phyloP scores from a whole-genome alignment of 2,888 invertebrate genomes.

The Proisotoma minuta region DNA sequence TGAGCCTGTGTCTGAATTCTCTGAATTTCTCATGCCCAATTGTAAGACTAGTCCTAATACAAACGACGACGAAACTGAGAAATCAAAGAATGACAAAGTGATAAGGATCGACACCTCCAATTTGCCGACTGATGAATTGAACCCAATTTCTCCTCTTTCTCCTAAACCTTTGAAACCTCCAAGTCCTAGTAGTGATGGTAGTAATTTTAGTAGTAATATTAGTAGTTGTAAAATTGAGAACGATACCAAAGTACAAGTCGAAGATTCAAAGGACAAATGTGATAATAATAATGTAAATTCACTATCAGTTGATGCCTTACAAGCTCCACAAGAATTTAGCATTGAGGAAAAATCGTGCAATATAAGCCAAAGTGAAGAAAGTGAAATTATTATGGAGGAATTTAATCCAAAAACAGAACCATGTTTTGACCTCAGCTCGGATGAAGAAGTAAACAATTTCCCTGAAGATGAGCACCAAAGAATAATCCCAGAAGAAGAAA shows the following conservation, averaged over 20 bases:
- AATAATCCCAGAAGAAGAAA: too few species aligned
- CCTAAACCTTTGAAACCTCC: background rate
- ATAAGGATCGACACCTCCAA: background rate
- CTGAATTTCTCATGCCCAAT: slow-evolving; percentile 28
- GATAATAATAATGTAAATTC: background rate
- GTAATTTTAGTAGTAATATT: background rate
- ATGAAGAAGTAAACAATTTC: too few species aligned
- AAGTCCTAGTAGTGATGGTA: background rate
- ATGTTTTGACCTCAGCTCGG: too few species aligned
- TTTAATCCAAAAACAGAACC: too few species aligned
- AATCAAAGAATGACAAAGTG: background rate
- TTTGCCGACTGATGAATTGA: background rate
- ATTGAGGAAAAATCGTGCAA: too few species aligned
- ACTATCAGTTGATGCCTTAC: too few species aligned
- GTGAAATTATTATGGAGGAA: too few species aligned
- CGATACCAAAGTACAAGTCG: background rate
- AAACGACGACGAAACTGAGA: background rate
- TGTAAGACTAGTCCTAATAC: slow-evolving; percentile 16
- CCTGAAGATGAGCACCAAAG: too few species aligned
- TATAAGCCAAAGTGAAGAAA: too few species aligned
- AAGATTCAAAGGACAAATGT: background rate
- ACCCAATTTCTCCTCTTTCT: background rate
- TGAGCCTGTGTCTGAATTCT: slow-evolving; percentile 34
- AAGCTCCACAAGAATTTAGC: too few species aligned
- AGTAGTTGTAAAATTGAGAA: background rate